Evolutionary conservation across 2,888 invertebrate genomes (phyloP), one percentile per base, ranked within the genome.

Genomic region (Tortrix viridana): DNA sequence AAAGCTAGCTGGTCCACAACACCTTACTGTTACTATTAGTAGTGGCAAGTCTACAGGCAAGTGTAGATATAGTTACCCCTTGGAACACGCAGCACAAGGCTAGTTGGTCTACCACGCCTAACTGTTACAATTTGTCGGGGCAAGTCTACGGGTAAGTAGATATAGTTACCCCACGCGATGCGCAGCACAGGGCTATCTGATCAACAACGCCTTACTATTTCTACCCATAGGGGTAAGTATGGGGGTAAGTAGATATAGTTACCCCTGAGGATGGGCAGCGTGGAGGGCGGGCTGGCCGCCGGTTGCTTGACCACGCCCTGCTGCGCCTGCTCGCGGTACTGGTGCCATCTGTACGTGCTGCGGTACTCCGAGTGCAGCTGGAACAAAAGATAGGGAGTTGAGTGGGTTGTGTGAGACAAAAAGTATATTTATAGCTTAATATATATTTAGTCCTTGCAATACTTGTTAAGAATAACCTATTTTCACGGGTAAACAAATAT

Each of bases 271-370:
- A 88, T 79, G 53, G 87, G 84, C 70, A 76, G 72, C 26, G 81
- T 83, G 54, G 81, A 75, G 73, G 93, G 93, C 23, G 93, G 84
- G 76, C 92, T 79, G 92, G 94, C 80, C 82, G 94, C 88, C 74
- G 95, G 91, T 93, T 95, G 91, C 93, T 95, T 92, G 86, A 94
- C 95, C 89, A 94, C 93, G 69, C 96, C 95, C 82, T 94, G 96
- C 86, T 94, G 93, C 69, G 96, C 95, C 86, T 94, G 93, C 69
- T 96, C 95, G 80, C 96, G 96, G 93, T 96, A 96, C 91, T 97
- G 97, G 94, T 97, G 97, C 97, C 97, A 97, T 95, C 96, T 95
- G 94, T 97, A 97, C 79, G 97, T 97, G 94, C 97, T 97, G 94
- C 97, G 95, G 93, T 97, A 97, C 92, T 97, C 97, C 87, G 97